Evolutionary conservation across 2,113 vertebrate genomes (phyloP), one percentile per base, ranked within the genome.

Genomic region (Paramisgurnus dabryanus): DNA sequence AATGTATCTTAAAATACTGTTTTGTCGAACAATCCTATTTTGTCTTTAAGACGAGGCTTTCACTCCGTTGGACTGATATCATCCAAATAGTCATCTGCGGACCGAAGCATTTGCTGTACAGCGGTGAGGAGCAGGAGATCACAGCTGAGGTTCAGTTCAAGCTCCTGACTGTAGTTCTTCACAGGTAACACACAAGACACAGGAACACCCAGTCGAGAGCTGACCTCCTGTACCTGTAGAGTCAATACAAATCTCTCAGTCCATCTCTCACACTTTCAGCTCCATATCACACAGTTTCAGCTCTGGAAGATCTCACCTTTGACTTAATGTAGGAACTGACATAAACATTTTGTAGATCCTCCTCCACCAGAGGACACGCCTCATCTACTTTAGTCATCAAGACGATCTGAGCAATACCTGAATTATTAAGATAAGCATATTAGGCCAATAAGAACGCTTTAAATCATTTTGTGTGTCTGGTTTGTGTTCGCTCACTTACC

Each of bases 371-470:
- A 0, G 83, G 83, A 72, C 90, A 91, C 18, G 87, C 88, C 73
- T 89, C 82, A 50, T 91, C 90, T 11, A 91, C 81, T 86, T 91
- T 90, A 40, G 90, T 89, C 88, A 91, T 87, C 47, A 91, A 63
- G 58, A 90, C 66, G 45, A 91, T 67, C 84, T 91, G 90, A n/a
- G 90, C 87, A 60, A 91, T 78, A 15, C 80, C 90, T 91, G 53
- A 50, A 70, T 4, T 15, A 12, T 18, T n/a, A 9, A 7, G 18
- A 43, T 43, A 6, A 8, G 4, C 45, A 47, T 47, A 7, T 47
- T 47, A 47, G 1, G 9, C 1, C 3, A 9, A 47, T 47, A 47
- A 47, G 10, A 47, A 55, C 39, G 13, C 0, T 34, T 34, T 1
- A 34, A 34, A 34, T 34, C 27, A 1, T 34, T 34, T 34, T 34